Evolutionary conservation across 2,888 invertebrate species (phyloP).

Genomic region (Dione vanillae): DNA sequence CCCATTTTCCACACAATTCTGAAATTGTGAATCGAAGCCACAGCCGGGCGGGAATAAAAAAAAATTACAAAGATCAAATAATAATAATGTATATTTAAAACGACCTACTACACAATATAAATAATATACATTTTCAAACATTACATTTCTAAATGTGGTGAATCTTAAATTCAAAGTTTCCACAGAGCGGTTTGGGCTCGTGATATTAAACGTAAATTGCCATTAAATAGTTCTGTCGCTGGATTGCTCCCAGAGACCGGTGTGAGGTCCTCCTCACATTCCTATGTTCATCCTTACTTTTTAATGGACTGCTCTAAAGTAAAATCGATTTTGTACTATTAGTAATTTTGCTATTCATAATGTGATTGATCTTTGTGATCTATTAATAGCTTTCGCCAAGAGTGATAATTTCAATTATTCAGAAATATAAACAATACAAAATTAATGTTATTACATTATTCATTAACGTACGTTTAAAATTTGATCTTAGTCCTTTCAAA

Average conservation of each 20-base stretch:
- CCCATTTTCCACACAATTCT: no score
- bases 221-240: slow-evolving; percentile 29
- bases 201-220: slow-evolving; percentile 33
- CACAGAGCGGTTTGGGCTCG: slow-evolving; percentile 11
- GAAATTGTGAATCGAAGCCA: no score
- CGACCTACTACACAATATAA: neutral
- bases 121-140: neutral
- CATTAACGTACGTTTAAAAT: no score
- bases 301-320: slow-evolving; percentile 7
- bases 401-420: neutral
- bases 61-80: no score
- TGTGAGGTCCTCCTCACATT: no score
- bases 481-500: no score
- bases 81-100: no score
- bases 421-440: no score
- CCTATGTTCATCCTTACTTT: slow-evolving; percentile 12
- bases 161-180: slow-evolving; percentile 28
- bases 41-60: no score
- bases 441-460: no score
- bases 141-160: slow-evolving; percentile 5
- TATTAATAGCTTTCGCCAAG: neutral
- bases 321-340: slow-evolving; percentile 8
- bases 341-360: slow-evolving; percentile 5
- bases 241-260: slow-evolving; percentile 17
- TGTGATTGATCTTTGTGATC: neutral